Base-by-base conservation (phyloP, 2,797 vertebrate genomes). In the Cossypha heuglini region DNA sequence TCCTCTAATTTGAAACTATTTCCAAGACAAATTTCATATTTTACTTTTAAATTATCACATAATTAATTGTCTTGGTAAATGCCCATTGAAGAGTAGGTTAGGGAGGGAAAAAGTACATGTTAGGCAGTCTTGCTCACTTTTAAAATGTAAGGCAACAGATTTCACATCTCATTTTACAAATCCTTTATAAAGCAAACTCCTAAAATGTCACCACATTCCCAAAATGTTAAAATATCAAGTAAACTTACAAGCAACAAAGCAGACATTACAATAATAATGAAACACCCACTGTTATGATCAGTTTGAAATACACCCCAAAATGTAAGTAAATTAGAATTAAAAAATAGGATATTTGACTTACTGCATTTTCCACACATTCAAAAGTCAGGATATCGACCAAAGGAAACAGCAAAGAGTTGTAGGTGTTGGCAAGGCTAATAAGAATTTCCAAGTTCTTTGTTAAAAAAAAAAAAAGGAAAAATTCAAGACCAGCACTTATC, bases 311-410 rank as follows among this genome's bases (percentile, higher is more conserved):
- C 1, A 78, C 7, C 31, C 21, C 25, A 18, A 87, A 55, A 37
- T 4, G 6, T 16, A 75, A 61, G 63, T 18, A 69, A 52, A 61
- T 10, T n/a, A 66, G 52, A 74, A 88, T 74, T 18, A 18, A 67
- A 48, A 90, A 88, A 40, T 3, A 80, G 9, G 18, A 72, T 63
- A 84, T 84, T 83, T 74, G 24, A 96, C 97, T 97, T 96, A 97
- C 97, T 66, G 73, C 74, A 68, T 92, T 80, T 86, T 21, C 46
- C 67, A 71, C 46, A 37, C 10, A 40, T 73, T 87, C 45, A 67
- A 68, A n/a, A 88, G 59, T 45, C 59, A 64, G 80, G 40, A 45
- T 31, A 87, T 16, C 57, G 80, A 51, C 26, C 80, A 77, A 86
- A 37, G 67, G 69, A 64, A 93, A 52, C 3, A 3, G 69, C 25